Evolutionary conservation across 2,113 vertebrate species (phyloP), one percentile per base, ranked within the genome.

Genomic region (Tupaia tana): DNA sequence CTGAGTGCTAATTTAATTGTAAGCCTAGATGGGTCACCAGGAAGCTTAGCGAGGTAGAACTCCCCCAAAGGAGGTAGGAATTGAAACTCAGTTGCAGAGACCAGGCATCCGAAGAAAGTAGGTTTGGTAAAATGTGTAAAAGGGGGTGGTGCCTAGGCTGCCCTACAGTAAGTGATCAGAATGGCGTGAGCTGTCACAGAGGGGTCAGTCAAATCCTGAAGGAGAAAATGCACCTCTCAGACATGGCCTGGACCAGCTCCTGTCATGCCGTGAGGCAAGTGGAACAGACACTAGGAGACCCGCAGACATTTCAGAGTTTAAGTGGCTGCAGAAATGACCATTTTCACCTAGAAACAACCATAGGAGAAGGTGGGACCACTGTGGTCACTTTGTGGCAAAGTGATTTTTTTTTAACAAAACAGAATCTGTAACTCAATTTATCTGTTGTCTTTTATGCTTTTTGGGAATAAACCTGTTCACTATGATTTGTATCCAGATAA

Each of bases 1-100:
- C 95, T 91, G 43, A 94, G 91, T 79, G 15, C 3, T 91, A 69
- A 66, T 31, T 77, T 78, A 90, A 91, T 58, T 70, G 3, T 78
- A 82, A 67, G n/a, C 74, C 58, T 87, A 90, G 34, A 66, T 66
- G 64, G 54, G 63, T 93, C 22, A 7, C 31, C 4, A 82, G 67
- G 75, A 78, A 86, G 13, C n/a, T 92, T 85, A 74, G 9, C 54
- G 24, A 31, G 56, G 59, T 9, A 80, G 71, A 20, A 54, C 18
- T 79, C 19, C 2, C 31, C 56, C 10, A 66, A 75, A 67, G 59
- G 43, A 79, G 43, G 6, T 59, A 22, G 34, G 31, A n/a, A 18
- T 13, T 74, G 58, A 77, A 66, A 15, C 2, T 34, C 25, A 24
- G 13, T 14, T 58, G 29, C 56, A 54, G 13, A 63, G 22, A 73